A percentile compares a stretch with the other conserved stretches of the same genome.
These are phyloP conservation scores for Metopia argyrocephala DNA, from an alignment of 2,888 invertebrate species.

Conservation along the genomic window DNA sequence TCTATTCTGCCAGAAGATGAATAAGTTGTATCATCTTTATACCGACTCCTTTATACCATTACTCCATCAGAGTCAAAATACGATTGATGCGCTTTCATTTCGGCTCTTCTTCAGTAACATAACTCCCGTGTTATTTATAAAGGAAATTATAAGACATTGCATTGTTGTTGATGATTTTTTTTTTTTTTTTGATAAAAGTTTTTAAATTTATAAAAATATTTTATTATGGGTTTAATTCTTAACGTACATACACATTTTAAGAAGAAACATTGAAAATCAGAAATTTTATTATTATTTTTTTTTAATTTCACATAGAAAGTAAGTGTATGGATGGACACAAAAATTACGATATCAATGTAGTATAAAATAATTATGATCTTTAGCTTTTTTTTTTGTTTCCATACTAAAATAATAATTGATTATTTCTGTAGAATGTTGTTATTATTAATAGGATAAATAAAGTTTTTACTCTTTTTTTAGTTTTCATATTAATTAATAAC, in stretches of 20 bases:
- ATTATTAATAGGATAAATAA: slow-evolving; percentile 16
- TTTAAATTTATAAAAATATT: slow-evolving; percentile 62
- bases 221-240: slow-evolving; percentile 42
- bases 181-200: slow-evolving; percentile 13
- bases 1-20: too few species aligned
- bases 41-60: too few species aligned
- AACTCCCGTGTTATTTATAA: too few species aligned
- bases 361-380: not conserved
- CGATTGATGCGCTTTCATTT: too few species aligned
- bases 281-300: slow-evolving; percentile 40
- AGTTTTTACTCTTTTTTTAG: not conserved
- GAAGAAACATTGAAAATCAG: slow-evolving; percentile 37
- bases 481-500: slow-evolving; percentile 19
- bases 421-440: slow-evolving; percentile 11
- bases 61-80: too few species aligned
- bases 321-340: slow-evolving; percentile 51
- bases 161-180: not conserved
- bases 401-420: slow-evolving; percentile 61
- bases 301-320: slow-evolving; percentile 31
- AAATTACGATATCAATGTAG: slow-evolving; percentile 37
- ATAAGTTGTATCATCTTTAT: too few species aligned
- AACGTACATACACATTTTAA: slow-evolving; percentile 29
- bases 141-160: too few species aligned
- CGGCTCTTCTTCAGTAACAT: too few species aligned
- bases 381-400: slow-evolving; percentile 38